These are phyloP conservation scores for Cheilosia soror DNA, from an alignment of 2,888 invertebrate genomes.

Conservation along the genomic window DNA sequence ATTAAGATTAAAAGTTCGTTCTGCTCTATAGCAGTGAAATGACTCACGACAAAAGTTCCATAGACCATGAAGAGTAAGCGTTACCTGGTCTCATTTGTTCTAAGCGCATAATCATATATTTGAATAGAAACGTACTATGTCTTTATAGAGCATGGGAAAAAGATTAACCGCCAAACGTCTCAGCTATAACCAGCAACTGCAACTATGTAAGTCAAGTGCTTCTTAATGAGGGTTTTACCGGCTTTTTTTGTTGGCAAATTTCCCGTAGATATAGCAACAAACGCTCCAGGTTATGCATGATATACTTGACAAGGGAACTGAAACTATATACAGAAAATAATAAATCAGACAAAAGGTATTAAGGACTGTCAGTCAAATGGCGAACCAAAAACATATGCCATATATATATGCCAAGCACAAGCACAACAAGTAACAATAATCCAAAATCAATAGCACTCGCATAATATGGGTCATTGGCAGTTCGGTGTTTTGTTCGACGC, in stretches of 20 bases:
- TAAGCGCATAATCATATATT: too few species aligned
- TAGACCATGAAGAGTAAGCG: too few species aligned
- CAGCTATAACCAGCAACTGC: neutral
- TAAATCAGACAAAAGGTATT: constrained; percentile 54
- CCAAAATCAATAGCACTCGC: constrained; percentile 57
- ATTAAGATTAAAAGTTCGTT: too few species aligned
- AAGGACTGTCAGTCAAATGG: constrained; percentile 29
- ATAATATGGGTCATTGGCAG: constrained; percentile 64
- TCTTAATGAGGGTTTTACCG: neutral
- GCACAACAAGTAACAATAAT: constrained; percentile 45
- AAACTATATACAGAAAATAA: constrained; percentile 8
- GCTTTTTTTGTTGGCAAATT: constrained; percentile 2
- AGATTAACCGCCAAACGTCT: neutral
- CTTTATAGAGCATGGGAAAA: neutral
- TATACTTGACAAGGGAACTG: constrained; percentile 3
- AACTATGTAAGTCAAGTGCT: constrained; percentile 25
- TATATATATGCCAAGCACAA: constrained; percentile 7
- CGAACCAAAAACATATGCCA: neutral
- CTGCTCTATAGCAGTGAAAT: too few species aligned
- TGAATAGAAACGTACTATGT: too few species aligned
- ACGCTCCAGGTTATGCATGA: neutral
- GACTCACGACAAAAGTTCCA: too few species aligned
- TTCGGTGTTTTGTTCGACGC: constrained; percentile 12
- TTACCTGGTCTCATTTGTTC: too few species aligned
- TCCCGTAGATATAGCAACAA: neutral